These are phyloP conservation scores for Musca vetustissima DNA, from an alignment of 1,140 invertebrate genomes.

Conservation along the genomic window DNA sequence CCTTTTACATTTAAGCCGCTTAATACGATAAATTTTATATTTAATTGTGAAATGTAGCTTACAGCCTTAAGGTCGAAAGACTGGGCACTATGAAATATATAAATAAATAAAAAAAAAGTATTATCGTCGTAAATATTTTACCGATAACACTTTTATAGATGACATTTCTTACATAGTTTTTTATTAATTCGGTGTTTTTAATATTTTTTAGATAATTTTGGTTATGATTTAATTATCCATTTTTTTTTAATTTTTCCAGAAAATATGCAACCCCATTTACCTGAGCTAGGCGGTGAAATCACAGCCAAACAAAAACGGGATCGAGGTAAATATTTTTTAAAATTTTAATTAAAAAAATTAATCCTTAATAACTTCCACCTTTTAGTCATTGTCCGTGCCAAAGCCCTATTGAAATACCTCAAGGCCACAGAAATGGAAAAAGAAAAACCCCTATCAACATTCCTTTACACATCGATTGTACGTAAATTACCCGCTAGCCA, in stretches of 20 bases:
- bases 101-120: no score
- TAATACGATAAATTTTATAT: no score
- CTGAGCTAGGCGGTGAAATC: not conserved
- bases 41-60: no score
- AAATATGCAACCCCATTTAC: not conserved
- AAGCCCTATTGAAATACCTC: slow-evolving; percentile 1
- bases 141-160: no score
- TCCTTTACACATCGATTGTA: slow-evolving; percentile 10
- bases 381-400: slow-evolving; percentile 15
- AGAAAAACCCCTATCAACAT: not conserved
- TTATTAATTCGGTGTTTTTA: no score
- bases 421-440: not conserved
- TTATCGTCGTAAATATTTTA: no score
- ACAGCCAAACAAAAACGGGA: not conserved
- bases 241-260: not conserved
- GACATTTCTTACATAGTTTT: no score
- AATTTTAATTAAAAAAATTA: not conserved
- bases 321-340: not conserved
- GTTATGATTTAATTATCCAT: not conserved
- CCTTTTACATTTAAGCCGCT: no score
- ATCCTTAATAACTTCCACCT: not conserved
- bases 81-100: no score
- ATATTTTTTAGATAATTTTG: no score
- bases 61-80: no score
- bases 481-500: slow-evolving; percentile 23